These are phyloP conservation scores for Anomalospiza imberbis DNA, from an alignment of 2,797 vertebrate species.

Conservation along the genomic window DNA sequence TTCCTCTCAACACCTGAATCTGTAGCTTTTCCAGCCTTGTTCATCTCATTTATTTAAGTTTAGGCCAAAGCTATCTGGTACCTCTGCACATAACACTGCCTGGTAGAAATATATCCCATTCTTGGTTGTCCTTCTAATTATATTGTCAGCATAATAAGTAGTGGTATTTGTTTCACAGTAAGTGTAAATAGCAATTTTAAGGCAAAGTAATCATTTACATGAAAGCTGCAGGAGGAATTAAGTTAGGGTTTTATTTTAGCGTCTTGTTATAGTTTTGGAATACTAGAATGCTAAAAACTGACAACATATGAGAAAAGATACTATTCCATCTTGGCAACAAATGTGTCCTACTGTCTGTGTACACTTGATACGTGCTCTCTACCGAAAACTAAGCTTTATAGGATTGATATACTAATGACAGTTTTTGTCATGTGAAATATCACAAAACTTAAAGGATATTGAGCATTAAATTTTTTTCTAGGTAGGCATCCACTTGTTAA, in stretches of 20 bases:
- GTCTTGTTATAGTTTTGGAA: not conserved
- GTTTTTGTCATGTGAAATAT: not conserved
- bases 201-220: not conserved
- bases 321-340: not conserved
- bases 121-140: not conserved
- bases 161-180: not conserved
- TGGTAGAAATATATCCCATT: not conserved
- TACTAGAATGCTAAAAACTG: not conserved
- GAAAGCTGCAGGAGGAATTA: not conserved
- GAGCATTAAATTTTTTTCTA: conserved; percentile 4
- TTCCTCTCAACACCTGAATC: not conserved
- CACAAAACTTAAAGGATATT: not conserved
- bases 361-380: accelerated
- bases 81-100: not conserved
- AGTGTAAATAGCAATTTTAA: not conserved
- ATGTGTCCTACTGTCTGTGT: not conserved
- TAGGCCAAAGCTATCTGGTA: not conserved
- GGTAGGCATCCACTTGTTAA: conserved; percentile 16
- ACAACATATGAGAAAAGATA: not conserved
- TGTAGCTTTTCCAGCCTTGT: not conserved
- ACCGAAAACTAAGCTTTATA: not conserved
- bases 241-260: not conserved
- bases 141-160: not conserved
- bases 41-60: not conserved
- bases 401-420: not conserved